A percentile compares a stretch with the other conserved stretches of the same genome.
Conservation (phyloP, 1,140 invertebrate species). For the Gryon sp. region DNA sequence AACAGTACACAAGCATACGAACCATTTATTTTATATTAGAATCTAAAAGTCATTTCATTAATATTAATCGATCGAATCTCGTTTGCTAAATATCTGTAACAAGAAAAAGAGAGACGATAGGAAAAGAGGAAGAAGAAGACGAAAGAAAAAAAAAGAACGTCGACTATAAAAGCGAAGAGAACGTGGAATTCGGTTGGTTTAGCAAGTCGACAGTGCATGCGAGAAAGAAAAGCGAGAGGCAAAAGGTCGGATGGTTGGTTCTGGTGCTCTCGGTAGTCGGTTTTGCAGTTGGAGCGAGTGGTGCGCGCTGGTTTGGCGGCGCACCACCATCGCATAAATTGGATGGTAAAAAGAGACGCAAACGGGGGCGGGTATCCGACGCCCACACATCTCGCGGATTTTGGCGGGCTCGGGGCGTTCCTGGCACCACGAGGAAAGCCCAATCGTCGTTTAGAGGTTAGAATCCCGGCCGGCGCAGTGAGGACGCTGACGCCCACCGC, state of each 20-base stretch:
- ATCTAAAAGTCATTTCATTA: too few relatives aligned
- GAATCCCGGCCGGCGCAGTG: constrained; percentile 76
- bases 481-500: constrained; percentile 75
- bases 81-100: too few relatives aligned
- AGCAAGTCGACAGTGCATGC: not conserved
- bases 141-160: too few relatives aligned
- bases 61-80: too few relatives aligned
- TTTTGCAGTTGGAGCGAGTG: constrained; percentile 31
- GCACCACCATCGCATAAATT: constrained; percentile 18
- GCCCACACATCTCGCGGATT: constrained; percentile 75
- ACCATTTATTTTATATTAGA: too few relatives aligned
- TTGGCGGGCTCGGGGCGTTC: constrained; percentile 76
- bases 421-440: constrained; percentile 74
- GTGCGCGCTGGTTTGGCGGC: not conserved
- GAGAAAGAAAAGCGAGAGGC: constrained; percentile 37
- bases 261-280: constrained; percentile 31
- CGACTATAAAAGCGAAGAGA: too few relatives aligned
- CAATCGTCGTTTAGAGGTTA: constrained; percentile 76
- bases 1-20: too few relatives aligned
- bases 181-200: too few relatives aligned
- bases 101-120: too few relatives aligned
- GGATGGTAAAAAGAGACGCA: constrained; percentile 60
- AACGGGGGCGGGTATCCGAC: constrained; percentile 75
- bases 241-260: constrained; percentile 35
- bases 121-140: not conserved